These are phyloP conservation scores for Brachynemurus nebulosus DNA, from an alignment of 2,888 invertebrate species.

Conservation along the genomic window DNA sequence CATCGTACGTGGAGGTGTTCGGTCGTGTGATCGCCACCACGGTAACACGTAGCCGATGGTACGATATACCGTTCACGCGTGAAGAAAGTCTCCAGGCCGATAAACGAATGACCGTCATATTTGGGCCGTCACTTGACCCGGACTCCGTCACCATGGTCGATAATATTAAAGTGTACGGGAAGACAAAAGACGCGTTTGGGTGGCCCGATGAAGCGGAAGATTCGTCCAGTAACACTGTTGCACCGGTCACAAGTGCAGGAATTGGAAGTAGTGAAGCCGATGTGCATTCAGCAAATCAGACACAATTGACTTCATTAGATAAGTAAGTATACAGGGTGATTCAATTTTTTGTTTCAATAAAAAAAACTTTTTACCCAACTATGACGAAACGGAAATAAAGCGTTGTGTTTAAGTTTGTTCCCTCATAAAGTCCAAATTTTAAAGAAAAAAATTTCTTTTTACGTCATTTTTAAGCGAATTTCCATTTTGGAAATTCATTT, in stretches of 20 bases:
- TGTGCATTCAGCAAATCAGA: slow-evolving; percentile 27
- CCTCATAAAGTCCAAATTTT: too few relatives aligned
- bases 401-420: too few relatives aligned
- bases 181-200: slow-evolving; percentile 88
- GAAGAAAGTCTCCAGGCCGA: slow-evolving; percentile 89
- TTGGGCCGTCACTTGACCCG: slow-evolving; percentile 75
- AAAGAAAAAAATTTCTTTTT: too few relatives aligned
- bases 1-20: slow-evolving; percentile 61
- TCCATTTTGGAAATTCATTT: too few relatives aligned
- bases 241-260: slow-evolving; percentile 22
- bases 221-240: slow-evolving; percentile 24
- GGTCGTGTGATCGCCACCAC: slow-evolving; percentile 60
- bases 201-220: slow-evolving; percentile 96
- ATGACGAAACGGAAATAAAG: too few relatives aligned
- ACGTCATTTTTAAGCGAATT: too few relatives aligned
- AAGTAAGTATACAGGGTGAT: too few relatives aligned
- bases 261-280: slow-evolving; percentile 27
- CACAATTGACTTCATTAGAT: slow-evolving; percentile 44
- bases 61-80: slow-evolving; percentile 84
- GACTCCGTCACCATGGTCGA: slow-evolving; percentile 87
- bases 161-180: slow-evolving; percentile 88
- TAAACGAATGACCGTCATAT: slow-evolving; percentile 71
- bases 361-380: too few relatives aligned
- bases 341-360: too few relatives aligned
- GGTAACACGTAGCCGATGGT: slow-evolving; percentile 76